Evolutionary conservation across 2,113 vertebrate species (phyloP).

Genomic region (Mohoua ochrocephala): DNA sequence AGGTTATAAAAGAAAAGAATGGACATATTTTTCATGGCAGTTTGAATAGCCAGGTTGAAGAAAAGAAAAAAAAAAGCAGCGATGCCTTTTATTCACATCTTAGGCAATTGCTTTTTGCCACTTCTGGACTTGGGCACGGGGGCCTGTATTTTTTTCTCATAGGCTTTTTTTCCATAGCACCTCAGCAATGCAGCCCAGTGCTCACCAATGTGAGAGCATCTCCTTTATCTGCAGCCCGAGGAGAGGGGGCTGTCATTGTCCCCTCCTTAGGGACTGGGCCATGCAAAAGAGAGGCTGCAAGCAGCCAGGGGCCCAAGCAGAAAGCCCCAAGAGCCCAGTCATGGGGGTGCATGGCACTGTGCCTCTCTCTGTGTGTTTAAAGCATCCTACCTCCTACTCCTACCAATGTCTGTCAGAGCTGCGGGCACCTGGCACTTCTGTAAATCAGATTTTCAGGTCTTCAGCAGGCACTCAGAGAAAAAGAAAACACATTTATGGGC

Average conservation of each 20-base stretch:
- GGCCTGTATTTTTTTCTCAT: background rate
- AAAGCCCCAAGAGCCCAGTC: background rate
- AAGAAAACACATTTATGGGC: background rate
- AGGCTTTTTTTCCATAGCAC: background rate
- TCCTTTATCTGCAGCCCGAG: background rate
- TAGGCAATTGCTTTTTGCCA: background rate
- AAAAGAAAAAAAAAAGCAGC: background rate
- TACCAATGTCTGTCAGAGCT: background rate
- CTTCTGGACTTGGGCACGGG: background rate
- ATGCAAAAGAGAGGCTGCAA: background rate
- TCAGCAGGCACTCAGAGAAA: background rate
- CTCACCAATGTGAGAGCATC: background rate
- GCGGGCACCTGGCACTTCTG: background rate
- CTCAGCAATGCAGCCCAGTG: background rate
- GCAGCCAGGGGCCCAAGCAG: background rate
- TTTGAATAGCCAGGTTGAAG: background rate
- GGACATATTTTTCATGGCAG: background rate
- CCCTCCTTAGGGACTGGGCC: background rate
- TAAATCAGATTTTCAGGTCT: background rate
- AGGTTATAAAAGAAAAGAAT: background rate
- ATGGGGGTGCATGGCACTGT: fast-evolving
- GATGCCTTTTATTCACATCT: background rate
- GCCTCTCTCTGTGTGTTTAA: background rate
- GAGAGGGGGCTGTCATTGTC: fast-evolving
- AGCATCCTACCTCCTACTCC: background rate